These are phyloP conservation scores for Callopanchax toddi DNA, from an alignment of 2,113 vertebrate genomes.

Conservation along the genomic window DNA sequence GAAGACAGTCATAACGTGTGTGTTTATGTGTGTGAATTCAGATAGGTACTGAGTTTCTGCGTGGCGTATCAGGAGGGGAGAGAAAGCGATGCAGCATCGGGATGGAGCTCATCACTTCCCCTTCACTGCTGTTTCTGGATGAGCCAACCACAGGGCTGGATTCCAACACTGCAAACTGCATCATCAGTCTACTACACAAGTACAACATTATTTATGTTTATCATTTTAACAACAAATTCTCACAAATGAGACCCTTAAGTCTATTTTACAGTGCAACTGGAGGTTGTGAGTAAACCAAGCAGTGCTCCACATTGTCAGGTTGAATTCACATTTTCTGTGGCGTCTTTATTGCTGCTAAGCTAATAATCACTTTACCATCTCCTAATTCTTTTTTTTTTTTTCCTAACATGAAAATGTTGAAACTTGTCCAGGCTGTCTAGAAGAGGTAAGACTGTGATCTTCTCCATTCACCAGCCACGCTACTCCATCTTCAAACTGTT, in stretches of 20 bases:
- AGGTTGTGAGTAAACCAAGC: not conserved
- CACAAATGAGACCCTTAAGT: constrained; percentile 2
- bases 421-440: constrained; percentile 74
- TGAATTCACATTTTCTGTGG: no score
- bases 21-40: constrained; percentile 33
- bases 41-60: constrained; percentile 83
- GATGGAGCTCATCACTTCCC: constrained; percentile 83
- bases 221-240: not conserved
- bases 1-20: not conserved
- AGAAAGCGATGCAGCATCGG: constrained; percentile 84
- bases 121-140: constrained; percentile 82
- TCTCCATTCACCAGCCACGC: constrained; percentile 85
- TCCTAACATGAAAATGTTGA: not conserved
- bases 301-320: not conserved
- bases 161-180: constrained; percentile 81
- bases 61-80: constrained; percentile 83
- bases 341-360: not conserved
- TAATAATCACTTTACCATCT: not conserved
- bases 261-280: not conserved
- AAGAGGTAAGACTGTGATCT: constrained; percentile 81
- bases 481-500: constrained; percentile 83
- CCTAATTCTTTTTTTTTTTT: no score
- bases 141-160: constrained; percentile 85
- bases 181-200: constrained; percentile 80
- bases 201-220: constrained; percentile 29